phyloP scores from a whole-genome alignment of 92 coral and sea anemone species.

The Paragorgia papillata region DNA sequence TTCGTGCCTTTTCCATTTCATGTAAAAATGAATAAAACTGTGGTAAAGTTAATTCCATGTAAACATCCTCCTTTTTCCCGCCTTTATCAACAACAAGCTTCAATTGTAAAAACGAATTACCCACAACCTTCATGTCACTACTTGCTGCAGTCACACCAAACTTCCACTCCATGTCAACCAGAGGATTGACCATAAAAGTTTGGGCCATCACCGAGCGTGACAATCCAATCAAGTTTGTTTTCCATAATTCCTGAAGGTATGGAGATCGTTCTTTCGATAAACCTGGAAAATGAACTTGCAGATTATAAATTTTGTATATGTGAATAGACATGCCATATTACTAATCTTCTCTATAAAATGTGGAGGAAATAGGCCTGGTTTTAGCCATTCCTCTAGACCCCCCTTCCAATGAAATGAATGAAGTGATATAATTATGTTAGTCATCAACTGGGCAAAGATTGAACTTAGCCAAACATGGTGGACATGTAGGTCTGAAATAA shows the following conservation, averaged over 20 bases:
- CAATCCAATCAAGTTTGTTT: constrained; percentile 84
- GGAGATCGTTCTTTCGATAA: constrained; percentile 81
- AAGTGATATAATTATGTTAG: too few relatives aligned
- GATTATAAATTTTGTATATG: too few relatives aligned
- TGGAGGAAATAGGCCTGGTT: too few relatives aligned
- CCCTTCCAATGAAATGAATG: too few relatives aligned
- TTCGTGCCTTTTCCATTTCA: constrained; percentile 96
- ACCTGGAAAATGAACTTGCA: constrained; percentile 58
- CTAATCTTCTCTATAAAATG: too few relatives aligned
- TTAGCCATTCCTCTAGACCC: too few relatives aligned
- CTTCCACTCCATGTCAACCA: constrained; percentile 99
- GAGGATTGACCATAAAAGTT: constrained; percentile 90
- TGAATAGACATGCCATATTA: too few relatives aligned
- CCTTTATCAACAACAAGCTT: constrained; percentile 93
- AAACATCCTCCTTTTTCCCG: constrained; percentile 80
- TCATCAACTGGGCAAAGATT: too few relatives aligned
- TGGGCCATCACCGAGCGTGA: constrained; percentile 95
- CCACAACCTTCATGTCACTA: constrained; percentile 92
- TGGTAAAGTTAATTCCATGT: constrained; percentile 96
- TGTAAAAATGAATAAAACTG: constrained; percentile 97
- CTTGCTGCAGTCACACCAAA: constrained; percentile 99
- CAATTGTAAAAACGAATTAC: constrained; percentile 93
- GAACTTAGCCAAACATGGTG: too few relatives aligned
- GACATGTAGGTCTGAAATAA: too few relatives aligned
- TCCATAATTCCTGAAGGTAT: constrained; percentile 78